Evolutionary conservation across 1,140 invertebrate species (phyloP).

Genomic region (Sweltsa coloradensis): DNA sequence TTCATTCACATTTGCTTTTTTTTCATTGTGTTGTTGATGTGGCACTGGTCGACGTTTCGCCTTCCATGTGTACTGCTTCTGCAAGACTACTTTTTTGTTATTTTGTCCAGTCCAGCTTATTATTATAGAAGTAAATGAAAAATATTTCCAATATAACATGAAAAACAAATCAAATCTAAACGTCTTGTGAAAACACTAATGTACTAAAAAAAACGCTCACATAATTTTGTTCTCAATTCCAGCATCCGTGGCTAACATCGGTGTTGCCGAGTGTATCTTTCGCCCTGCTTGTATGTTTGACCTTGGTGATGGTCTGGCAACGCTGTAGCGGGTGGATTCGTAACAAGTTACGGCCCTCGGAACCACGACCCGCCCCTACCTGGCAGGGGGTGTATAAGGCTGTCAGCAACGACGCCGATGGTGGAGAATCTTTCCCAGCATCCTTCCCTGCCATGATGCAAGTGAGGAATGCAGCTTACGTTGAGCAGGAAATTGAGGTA

Average conservation of each 20-base stretch:
- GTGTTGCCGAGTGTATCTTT: background rate
- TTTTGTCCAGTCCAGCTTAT: too few relatives aligned
- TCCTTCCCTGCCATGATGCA: constrained; percentile 34
- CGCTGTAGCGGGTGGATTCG: background rate
- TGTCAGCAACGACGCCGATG: background rate
- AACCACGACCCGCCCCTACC: background rate
- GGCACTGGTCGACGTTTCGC: too few relatives aligned
- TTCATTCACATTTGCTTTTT: too few relatives aligned
- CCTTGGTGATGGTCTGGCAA: background rate
- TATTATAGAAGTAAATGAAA: too few relatives aligned
- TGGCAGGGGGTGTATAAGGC: constrained; percentile 1
- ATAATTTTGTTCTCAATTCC: too few relatives aligned
- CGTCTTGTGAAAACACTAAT: too few relatives aligned
- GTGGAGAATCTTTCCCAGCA: constrained; percentile 45
- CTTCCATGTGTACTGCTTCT: too few relatives aligned
- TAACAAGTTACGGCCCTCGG: background rate
- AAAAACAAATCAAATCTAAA: too few relatives aligned
- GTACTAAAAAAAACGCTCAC: too few relatives aligned
- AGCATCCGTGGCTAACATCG: background rate
- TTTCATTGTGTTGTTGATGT: too few relatives aligned
- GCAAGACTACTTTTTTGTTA: too few relatives aligned
- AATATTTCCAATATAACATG: too few relatives aligned
- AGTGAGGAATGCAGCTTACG: constrained; percentile 31
- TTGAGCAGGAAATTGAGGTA: constrained; percentile 36
- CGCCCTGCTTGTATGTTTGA: background rate